These are phyloP conservation scores for Neodiprion pinetum DNA, from an alignment of 1,140 invertebrate species.

Conservation along the genomic window DNA sequence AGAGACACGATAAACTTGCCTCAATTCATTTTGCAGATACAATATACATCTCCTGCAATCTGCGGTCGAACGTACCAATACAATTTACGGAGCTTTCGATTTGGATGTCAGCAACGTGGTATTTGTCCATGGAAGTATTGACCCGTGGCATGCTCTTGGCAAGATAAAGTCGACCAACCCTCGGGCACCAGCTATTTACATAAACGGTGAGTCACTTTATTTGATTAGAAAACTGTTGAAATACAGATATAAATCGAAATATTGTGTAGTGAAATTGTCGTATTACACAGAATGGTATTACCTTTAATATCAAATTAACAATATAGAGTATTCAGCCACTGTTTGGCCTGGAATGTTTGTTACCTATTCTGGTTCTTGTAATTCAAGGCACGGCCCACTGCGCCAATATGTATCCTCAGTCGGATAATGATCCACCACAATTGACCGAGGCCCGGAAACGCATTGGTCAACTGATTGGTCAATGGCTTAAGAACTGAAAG, in stretches of 20 bases:
- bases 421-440: slow-evolving; percentile 67
- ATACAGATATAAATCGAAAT: slow-evolving; percentile 17
- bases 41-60: slow-evolving; percentile 65
- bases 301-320: background rate
- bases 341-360: background rate
- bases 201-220: slow-evolving; percentile 64
- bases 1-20: background rate
- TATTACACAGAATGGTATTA: background rate
- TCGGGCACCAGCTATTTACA: slow-evolving; percentile 73
- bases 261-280: background rate
- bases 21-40: slow-evolving; percentile 58
- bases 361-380: slow-evolving; percentile 20
- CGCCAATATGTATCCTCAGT: slow-evolving; percentile 79
- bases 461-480: slow-evolving; percentile 65
- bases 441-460: slow-evolving; percentile 69
- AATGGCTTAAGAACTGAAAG: slow-evolving; percentile 56
- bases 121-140: slow-evolving; percentile 89
- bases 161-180: slow-evolving; percentile 66
- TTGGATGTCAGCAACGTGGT: slow-evolving; percentile 78
- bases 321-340: slow-evolving; percentile 1
- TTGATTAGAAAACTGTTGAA: slow-evolving; percentile 7
- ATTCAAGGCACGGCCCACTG: slow-evolving; percentile 79
- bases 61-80: slow-evolving; percentile 77
- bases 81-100: slow-evolving; percentile 78
- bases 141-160: slow-evolving; percentile 92